Evolutionary conservation across 2,888 invertebrate species (phyloP).

Genomic region (Trichogramma dendrolimi): DNA sequence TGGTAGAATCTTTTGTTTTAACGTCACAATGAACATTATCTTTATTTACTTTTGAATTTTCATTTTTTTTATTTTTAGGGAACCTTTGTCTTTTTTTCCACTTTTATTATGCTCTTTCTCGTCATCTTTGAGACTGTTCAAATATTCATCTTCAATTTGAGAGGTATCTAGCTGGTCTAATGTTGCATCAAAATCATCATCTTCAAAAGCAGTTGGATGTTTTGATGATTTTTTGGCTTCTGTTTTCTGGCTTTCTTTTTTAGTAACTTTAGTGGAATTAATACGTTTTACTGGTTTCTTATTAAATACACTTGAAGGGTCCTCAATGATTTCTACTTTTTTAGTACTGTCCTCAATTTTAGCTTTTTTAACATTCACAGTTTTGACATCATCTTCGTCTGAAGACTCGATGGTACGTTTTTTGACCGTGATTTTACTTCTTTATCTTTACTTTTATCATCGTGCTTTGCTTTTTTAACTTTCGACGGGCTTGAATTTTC

Average conservation of each 20-base stretch:
- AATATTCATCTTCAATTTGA: slow-evolving; percentile 49
- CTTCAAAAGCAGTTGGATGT: slow-evolving; percentile 59
- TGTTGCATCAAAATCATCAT: slow-evolving; percentile 69
- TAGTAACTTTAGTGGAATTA: slow-evolving; percentile 51
- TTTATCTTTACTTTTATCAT: background rate
- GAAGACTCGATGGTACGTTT: slow-evolving; percentile 47
- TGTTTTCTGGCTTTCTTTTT: slow-evolving; percentile 16
- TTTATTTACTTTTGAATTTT: slow-evolving; percentile 25
- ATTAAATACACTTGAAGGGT: slow-evolving; percentile 60
- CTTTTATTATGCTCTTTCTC: background rate
- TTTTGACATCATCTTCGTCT: slow-evolving; percentile 54
- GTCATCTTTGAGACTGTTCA: slow-evolving; percentile 35
- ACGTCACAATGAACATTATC: slow-evolving; percentile 41
- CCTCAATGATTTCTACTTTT: slow-evolving; percentile 48
- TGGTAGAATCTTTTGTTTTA: background rate
- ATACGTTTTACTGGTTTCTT: slow-evolving; percentile 60
- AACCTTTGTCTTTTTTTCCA: slow-evolving; percentile 2
- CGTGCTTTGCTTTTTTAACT: background rate
- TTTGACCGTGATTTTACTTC: slow-evolving; percentile 36
- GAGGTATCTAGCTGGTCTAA: slow-evolving; percentile 60
- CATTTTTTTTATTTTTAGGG: slow-evolving; percentile 3
- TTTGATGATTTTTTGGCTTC: slow-evolving; percentile 32
- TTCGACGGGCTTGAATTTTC: background rate
- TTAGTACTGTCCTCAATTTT: slow-evolving; percentile 34
- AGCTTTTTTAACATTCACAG: slow-evolving; percentile 46